phyloP scores from a whole-genome alignment of 1,140 invertebrate genomes.

The Notospermus geniculatus region DNA sequence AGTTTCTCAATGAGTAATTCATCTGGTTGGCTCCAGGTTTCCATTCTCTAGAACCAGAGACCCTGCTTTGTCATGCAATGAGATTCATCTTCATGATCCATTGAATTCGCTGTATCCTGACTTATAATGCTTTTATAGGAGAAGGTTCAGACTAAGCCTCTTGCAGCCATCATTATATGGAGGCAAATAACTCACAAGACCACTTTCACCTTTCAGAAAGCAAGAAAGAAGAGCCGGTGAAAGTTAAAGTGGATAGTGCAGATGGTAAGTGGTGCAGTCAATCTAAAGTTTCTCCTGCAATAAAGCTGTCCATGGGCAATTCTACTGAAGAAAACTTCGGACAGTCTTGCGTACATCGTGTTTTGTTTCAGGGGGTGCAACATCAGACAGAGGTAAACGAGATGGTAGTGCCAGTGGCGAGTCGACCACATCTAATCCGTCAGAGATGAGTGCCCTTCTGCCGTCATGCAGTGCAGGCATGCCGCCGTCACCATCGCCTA shows the following conservation, averaged over 20 bases:
- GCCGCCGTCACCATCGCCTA: constrained; percentile 1
- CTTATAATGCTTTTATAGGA: too few species aligned
- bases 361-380: background rate
- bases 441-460: constrained; percentile 16
- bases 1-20: constrained; percentile 5
- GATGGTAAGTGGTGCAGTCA: background rate
- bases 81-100: too few species aligned
- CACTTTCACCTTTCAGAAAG: too few species aligned
- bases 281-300: constrained; percentile 19
- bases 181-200: too few species aligned
- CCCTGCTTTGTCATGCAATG: too few species aligned
- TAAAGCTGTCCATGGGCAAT: too few species aligned
- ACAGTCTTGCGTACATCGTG: background rate
- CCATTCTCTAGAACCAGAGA: too few species aligned
- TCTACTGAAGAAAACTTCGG: too few species aligned
- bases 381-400: constrained; percentile 2
- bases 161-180: too few species aligned
- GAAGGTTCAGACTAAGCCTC: too few species aligned
- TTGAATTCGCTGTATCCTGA: too few species aligned
- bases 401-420: constrained; percentile 18
- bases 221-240: background rate
- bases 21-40: too few species aligned
- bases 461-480: constrained; percentile 4
- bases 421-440: constrained; percentile 18
- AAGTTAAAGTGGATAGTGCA: background rate